A percentile compares a stretch with the other conserved stretches of the same genome.
Conservation (phyloP, 2,797 vertebrate species). For the Sylvia borin region DNA sequence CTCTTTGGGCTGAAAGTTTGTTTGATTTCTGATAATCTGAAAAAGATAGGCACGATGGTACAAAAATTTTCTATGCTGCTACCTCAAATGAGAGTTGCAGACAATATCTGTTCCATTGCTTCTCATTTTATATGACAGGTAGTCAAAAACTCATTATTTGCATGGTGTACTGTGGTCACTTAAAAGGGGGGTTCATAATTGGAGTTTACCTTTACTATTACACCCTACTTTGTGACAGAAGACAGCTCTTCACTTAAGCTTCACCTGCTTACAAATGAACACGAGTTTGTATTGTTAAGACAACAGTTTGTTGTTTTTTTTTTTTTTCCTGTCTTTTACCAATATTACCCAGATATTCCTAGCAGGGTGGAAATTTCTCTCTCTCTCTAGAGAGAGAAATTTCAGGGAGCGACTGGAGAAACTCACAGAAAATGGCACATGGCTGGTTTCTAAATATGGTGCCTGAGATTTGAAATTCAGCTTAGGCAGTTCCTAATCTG, state of each 20-base stretch:
- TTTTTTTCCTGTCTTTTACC: not conserved
- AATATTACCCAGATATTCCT: not conserved
- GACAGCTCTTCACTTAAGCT: not conserved
- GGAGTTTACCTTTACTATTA: not conserved
- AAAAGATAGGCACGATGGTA: accelerated
- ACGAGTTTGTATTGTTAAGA: not conserved
- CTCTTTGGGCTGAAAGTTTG: not conserved
- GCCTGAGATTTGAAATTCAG: not conserved
- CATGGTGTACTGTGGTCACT: not conserved
- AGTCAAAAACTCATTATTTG: not conserved
- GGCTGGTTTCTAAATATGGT: not conserved
- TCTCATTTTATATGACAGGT: not conserved
- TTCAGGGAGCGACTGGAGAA: not conserved
- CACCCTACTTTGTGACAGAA: not conserved
- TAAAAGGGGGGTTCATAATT: not conserved
- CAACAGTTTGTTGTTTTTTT: not conserved
- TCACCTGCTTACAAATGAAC: not conserved
- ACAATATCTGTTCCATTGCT: not conserved
- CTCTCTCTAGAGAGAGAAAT: not conserved
- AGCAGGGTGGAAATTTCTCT: not conserved
- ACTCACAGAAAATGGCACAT: not conserved
- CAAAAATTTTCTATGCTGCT: not conserved
- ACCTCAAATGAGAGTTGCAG: not conserved
- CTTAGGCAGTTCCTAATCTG: not conserved
- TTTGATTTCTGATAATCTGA: not conserved